phyloP scores from a whole-genome alignment of 2,888 invertebrate species.

The Cataglyphis cursor region DNA sequence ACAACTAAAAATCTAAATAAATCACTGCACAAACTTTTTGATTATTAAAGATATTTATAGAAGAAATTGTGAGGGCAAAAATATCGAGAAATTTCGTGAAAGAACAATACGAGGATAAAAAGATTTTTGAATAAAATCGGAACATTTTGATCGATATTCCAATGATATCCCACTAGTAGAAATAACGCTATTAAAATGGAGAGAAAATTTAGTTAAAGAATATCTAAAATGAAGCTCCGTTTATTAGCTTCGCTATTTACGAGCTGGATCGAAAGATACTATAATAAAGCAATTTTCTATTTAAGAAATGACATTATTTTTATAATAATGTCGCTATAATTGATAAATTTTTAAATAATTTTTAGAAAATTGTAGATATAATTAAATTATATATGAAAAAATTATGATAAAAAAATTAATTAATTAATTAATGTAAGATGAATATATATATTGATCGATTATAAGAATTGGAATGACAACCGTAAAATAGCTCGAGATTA shows the following conservation, averaged over 20 bases:
- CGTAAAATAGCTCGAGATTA: background rate
- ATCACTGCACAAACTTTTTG: background rate
- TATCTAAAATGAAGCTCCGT: conserved; percentile 13
- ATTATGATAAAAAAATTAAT: background rate
- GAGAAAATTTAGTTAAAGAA: conserved; percentile 30
- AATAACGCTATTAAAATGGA: conserved; percentile 21
- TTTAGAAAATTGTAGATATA: background rate
- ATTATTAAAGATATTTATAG: conserved; percentile 4
- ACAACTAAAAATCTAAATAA: background rate
- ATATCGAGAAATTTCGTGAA: background rate
- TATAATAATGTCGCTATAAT: background rate
- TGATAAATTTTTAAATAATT: background rate
- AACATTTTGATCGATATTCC: conserved; percentile 12
- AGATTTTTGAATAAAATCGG: conserved; percentile 28
- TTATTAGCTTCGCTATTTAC: background rate
- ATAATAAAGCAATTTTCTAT: background rate
- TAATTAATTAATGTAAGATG: background rate
- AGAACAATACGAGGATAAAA: background rate
- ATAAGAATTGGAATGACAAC: conserved; percentile 5
- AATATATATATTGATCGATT: conserved; percentile 4
- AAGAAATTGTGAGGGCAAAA: background rate
- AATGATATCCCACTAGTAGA: conserved; percentile 22
- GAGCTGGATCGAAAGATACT: background rate
- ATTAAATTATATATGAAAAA: background rate
- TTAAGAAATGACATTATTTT: conserved; percentile 9